Evolutionary conservation across 1,140 invertebrate genomes (phyloP), one percentile per base, ranked within the genome.

Genomic region (Drosophila equinoxialis): DNA sequence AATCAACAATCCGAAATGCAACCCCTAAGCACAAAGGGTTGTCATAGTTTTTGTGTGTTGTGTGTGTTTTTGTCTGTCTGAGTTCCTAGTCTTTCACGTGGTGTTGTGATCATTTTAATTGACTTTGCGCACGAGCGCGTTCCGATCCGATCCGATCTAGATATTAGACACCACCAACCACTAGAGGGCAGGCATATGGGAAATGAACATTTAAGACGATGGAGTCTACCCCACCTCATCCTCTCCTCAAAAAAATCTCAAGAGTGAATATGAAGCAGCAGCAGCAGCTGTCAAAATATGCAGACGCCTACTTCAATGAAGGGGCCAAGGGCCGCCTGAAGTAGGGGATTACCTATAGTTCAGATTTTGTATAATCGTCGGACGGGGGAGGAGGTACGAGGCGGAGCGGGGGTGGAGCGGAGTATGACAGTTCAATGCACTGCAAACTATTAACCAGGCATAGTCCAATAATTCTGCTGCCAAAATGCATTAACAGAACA

Each of bases 71-170:
- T 65, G 14, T 48, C 8, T 61, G 23, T 37, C 37, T 39, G 3
- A 13, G 10, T 39, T 39, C 10, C 37, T 11, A 3, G 10, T 39
- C 37, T 3, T 39, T 39, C 68, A 6, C 6, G 68, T 77, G 45
- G 78, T 89, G 84, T 89, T 89, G 77, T 90, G 84, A 90, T 89
- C 85, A 89, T 89, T 89, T 89, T 90, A 89, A 89, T 90, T 89
- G 84, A 89, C 84, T 89, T 89, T 89, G 81, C 84, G 85, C 84
- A 89, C 84, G 84, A 89, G 85, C 81, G 85, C 71, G 65, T 69
- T 71, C 85, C 71, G 72, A 81, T 79, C 85, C 71, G 72, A 81
- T 79, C 72, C 67, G 77, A 80, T 80, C 65, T 42, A 17, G 59
- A 82, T 73, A 78, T 79, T 74, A 68, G 77, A 26, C 63, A 35